Evolutionary conservation across 2,888 invertebrate species (phyloP), one percentile per base, ranked within the genome.

Genomic region (Subacronicta megacephala): DNA sequence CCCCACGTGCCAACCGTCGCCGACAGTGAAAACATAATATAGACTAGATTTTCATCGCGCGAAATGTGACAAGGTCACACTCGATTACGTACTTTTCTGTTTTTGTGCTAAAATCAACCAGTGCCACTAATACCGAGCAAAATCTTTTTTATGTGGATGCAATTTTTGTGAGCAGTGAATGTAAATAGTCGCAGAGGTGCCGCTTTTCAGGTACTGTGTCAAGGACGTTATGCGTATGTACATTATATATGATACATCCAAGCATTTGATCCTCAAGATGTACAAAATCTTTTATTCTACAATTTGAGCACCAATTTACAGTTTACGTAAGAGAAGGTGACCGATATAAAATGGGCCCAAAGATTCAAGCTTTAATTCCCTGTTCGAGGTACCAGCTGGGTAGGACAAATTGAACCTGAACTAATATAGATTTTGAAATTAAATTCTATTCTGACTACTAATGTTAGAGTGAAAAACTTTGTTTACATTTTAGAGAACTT

Each of bases 171-270:
- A 46, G 40, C 54, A 55, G 75, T 75, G 72, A 58, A 43, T 69
- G 71, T 76, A 65, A 78, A 62, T 60, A 61, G 54, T 52, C 43
- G 43, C 66, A 50, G 58, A 54, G 55, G 51, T 49, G 62, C 60
- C 69, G 53, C 58, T 66, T 78, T 72, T 75, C 60, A 77, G 78
- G 78, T 77, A 75, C 42, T 73, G 64, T 77, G 78, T 74, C 78
- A 79, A 77, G 78, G 80, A 53, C 62, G 53, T 64, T 61, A 45
- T 52, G 31, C 13, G 37, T 73, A 43, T 16, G 10, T 31, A 31
- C 26, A 1, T 10, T 26, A 3, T 10, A n/a, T 31, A 1, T 31
- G 23, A 20, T 40, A 55, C n/a, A 31, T 49, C 3, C 45, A 52
- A 36, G 54, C 50, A 18, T 18, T 57, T 50, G 33, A 44, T 44